Conservation (phyloP, 2,888 invertebrate species). For the Alviniconcha strummeri region DNA sequence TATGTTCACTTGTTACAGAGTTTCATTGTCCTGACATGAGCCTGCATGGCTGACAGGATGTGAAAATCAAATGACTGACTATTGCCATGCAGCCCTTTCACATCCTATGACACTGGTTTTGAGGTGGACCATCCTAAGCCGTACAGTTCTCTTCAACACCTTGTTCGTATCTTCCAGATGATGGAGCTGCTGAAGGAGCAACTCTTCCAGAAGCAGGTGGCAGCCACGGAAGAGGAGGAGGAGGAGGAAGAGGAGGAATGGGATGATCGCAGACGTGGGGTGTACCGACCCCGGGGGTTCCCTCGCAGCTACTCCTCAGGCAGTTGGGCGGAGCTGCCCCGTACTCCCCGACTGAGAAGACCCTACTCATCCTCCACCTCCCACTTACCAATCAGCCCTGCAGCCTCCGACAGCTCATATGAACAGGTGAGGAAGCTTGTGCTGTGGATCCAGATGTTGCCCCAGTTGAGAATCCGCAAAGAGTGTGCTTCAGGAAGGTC, state of each 20-base stretch:
- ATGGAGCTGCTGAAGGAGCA: conserved; percentile 66
- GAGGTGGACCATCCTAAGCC: no score
- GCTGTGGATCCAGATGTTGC: no score
- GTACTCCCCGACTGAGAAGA: background rate
- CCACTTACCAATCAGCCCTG: conserved; percentile 6
- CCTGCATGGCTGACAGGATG: no score
- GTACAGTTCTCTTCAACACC: no score
- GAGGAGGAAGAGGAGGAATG: conserved; percentile 40
- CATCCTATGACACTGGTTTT: no score
- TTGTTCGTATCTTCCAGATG: conserved; percentile 52
- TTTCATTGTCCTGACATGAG: no score
- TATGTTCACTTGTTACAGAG: no score
- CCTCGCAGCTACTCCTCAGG: background rate
- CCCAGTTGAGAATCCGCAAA: no score
- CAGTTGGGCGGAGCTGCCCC: conserved; percentile 32
- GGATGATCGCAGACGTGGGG: background rate
- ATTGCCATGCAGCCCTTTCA: no score
- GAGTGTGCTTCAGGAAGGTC: background rate
- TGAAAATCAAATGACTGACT: no score
- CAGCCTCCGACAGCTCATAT: background rate
- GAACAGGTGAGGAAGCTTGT: no score
- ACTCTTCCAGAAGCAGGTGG: conserved; percentile 61
- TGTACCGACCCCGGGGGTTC: background rate
- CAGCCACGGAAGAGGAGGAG: conserved; percentile 39
- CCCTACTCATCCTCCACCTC: conserved; percentile 23